A percentile compares a stretch with the other conserved stretches of the same genome.
phyloP scores from a whole-genome alignment of 2,113 vertebrate species.

The Eclectus roratus region DNA sequence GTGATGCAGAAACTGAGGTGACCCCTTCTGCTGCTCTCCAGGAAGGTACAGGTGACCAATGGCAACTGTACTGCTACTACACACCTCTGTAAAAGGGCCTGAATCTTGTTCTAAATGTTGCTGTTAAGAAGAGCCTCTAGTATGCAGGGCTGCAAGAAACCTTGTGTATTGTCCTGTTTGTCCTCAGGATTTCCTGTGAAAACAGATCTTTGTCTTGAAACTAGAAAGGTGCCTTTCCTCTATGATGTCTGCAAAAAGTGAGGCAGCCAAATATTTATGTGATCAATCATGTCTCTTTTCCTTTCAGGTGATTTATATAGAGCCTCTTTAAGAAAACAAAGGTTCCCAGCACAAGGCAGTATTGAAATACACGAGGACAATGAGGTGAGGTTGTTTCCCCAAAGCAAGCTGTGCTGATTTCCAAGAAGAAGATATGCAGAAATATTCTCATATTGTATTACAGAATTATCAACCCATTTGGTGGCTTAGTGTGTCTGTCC shows the following conservation, averaged over 20 bases:
- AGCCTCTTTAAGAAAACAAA: constrained; percentile 78
- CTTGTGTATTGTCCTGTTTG: background rate
- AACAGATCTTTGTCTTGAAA: background rate
- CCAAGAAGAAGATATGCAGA: background rate
- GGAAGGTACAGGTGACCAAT: background rate
- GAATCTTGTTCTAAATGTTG: background rate
- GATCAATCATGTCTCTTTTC: background rate
- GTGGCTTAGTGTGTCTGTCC: background rate
- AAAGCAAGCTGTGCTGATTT: background rate
- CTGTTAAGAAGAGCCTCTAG: background rate
- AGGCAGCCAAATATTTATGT: background rate
- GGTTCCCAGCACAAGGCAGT: constrained; percentile 85
- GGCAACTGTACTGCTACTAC: background rate
- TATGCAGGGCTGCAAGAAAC: background rate
- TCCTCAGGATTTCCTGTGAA: background rate
- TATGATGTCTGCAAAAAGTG: background rate
- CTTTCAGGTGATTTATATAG: constrained; percentile 81
- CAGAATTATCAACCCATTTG: background rate
- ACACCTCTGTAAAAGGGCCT: background rate
- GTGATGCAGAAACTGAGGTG: background rate
- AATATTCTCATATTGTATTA: background rate
- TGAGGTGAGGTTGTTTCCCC: constrained; percentile 79
- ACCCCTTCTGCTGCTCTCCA: background rate
- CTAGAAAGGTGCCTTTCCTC: background rate
- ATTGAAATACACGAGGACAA: constrained; percentile 87